Percentiles rank a stretch among this genome's conserved stretches.
phyloP scores from a whole-genome alignment of 2,888 invertebrate species.

The Drosophila niveifrons region DNA sequence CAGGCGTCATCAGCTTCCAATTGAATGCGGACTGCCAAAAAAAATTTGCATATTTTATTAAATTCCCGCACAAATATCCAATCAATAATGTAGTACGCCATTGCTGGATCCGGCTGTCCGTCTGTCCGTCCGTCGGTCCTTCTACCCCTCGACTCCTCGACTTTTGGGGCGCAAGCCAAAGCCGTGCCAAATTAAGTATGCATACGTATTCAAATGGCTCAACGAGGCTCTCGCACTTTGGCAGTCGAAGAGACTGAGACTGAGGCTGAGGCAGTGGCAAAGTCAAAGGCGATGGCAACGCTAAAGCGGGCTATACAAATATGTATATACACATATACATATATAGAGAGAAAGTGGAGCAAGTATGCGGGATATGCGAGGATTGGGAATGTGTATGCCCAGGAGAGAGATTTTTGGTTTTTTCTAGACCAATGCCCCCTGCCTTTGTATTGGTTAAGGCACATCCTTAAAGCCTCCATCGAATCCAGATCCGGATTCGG shows the following conservation, averaged over 20 bases:
- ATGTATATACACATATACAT: constrained; percentile 40
- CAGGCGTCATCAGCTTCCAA: constrained; percentile 49
- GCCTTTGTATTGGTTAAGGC: constrained; percentile 54
- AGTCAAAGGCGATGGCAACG: constrained; percentile 37
- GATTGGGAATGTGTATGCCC: constrained; percentile 47
- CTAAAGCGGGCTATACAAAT: constrained; percentile 35
- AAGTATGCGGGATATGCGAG: constrained; percentile 36
- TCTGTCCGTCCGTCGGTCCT: not conserved
- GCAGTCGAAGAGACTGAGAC: constrained; percentile 32
- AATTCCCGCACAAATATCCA: constrained; percentile 78
- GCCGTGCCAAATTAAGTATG: constrained; percentile 77
- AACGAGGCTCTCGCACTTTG: constrained; percentile 25
- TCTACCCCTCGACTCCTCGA: not conserved
- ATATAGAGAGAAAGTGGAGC: constrained; percentile 1
- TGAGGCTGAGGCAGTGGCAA: constrained; percentile 35
- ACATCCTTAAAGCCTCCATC: constrained; percentile 68
- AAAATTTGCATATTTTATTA: constrained; percentile 81
- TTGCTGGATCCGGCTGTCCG: constrained; percentile 57
- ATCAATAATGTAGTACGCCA: constrained; percentile 77
- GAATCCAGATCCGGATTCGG: constrained; percentile 22
- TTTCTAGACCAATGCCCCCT: constrained; percentile 60
- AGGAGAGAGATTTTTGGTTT: constrained; percentile 76
- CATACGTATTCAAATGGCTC: constrained; percentile 79
- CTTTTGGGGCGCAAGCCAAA: constrained; percentile 45
- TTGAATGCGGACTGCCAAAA: constrained; percentile 59